These are phyloP conservation scores for Clarias macrocephalus DNA, from an alignment of 2,113 vertebrate genomes.

Conservation along the genomic window DNA sequence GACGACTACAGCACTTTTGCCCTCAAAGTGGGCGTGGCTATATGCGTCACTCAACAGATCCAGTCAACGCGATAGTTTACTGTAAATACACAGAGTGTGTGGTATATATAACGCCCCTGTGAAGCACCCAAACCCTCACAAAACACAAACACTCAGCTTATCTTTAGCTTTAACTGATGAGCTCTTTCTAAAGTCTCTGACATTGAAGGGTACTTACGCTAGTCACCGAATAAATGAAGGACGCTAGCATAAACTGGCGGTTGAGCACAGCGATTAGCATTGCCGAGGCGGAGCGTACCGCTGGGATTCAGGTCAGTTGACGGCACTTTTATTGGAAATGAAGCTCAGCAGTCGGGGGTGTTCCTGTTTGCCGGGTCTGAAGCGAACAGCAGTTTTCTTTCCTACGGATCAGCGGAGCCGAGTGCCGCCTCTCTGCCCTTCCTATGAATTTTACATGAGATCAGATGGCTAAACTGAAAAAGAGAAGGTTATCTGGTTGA, in stretches of 20 bases:
- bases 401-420: not conserved
- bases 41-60: too few species aligned
- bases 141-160: too few species aligned
- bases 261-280: conserved; percentile 6
- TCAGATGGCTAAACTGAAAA: not conserved
- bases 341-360: not conserved
- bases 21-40: too few species aligned
- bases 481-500: not conserved
- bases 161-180: too few species aligned
- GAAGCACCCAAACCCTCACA: too few species aligned
- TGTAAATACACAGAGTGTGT: too few species aligned
- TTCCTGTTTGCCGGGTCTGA: not conserved
- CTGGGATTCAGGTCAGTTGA: not conserved
- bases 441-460: conserved; percentile 9
- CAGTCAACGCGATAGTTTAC: too few species aligned
- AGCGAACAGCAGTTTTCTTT: not conserved
- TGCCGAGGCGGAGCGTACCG: not conserved
- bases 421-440: not conserved
- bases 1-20: too few species aligned
- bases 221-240: not conserved
- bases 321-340: not conserved
- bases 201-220: not conserved
- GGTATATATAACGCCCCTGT: too few species aligned
- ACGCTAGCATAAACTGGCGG: too few species aligned
- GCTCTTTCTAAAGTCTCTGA: too few species aligned